A percentile compares a stretch with the other conserved stretches of the same genome.
Conservation (phyloP, 2,888 invertebrate species). For the Agrilus mali region DNA sequence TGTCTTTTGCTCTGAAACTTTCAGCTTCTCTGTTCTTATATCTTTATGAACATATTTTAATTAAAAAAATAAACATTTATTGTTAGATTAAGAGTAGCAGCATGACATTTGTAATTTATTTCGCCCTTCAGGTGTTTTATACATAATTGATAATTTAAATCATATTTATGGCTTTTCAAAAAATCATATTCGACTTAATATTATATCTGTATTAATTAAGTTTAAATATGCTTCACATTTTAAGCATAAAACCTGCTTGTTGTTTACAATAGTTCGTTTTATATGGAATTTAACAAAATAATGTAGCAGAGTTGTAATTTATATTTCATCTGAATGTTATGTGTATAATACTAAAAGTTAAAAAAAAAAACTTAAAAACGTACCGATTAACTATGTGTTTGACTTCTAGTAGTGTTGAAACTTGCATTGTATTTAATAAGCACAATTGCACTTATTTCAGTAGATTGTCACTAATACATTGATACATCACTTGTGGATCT, state of each 20-base stretch:
- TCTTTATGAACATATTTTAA: too few relatives aligned
- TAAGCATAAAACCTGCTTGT: conserved; percentile 22
- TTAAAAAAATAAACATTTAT: too few relatives aligned
- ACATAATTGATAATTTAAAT: too few relatives aligned
- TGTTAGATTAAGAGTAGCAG: too few relatives aligned
- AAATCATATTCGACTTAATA: too few relatives aligned
- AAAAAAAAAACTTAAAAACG: conserved; percentile 16
- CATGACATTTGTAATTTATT: too few relatives aligned
- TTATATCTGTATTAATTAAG: too few relatives aligned
- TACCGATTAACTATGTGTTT: conserved; percentile 10
- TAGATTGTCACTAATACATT: conserved; percentile 13
- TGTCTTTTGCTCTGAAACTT: too few relatives aligned
- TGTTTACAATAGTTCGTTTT: conserved; percentile 30
- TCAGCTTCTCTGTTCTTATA: too few relatives aligned
- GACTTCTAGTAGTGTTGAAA: background rate
- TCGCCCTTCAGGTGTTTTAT: too few relatives aligned
- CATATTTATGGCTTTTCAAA: too few relatives aligned
- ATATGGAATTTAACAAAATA: conserved; percentile 24
- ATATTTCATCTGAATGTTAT: conserved; percentile 35
- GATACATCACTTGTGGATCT: conserved; percentile 17
- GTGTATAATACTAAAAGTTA: conserved; percentile 30
- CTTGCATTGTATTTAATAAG: conserved; percentile 10
- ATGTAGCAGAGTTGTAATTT: conserved; percentile 29
- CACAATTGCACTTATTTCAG: conserved; percentile 13
- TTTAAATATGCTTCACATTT: too few relatives aligned